Evolutionary conservation across 2,888 invertebrate species (phyloP).

Genomic region (Noctua comes): DNA sequence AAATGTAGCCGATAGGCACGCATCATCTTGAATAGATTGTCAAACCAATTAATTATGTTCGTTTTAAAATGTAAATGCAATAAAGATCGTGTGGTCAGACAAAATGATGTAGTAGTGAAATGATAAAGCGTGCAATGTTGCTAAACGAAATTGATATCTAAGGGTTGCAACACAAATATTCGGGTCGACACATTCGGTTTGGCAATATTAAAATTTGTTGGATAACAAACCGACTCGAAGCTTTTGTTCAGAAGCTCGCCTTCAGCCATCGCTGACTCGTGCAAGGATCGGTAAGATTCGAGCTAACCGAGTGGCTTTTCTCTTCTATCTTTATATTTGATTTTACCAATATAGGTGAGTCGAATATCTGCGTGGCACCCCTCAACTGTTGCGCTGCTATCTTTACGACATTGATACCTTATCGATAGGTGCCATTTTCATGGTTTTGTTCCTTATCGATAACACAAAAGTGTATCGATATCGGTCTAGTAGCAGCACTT

Average conservation of each 20-base stretch:
- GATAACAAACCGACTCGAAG: too few relatives aligned
- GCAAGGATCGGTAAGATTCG: neutral
- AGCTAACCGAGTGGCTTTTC: neutral
- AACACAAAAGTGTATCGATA: slow-evolving; percentile 14
- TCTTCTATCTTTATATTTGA: neutral
- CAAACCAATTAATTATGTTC: neutral
- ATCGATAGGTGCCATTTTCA: neutral
- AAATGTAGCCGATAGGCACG: slow-evolving; percentile 1
- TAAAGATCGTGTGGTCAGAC: slow-evolving; percentile 10
- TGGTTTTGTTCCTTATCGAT: neutral
- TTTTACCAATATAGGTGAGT: neutral
- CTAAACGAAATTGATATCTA: slow-evolving; percentile 33
- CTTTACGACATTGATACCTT: neutral
- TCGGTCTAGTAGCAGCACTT: slow-evolving; percentile 15
- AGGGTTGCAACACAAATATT: neutral
- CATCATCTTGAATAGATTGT: neutral
- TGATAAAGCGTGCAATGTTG: slow-evolving; percentile 52
- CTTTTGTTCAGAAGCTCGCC: too few relatives aligned
- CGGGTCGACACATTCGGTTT: neutral
- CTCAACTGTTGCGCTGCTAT: slow-evolving; percentile 17
- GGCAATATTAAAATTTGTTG: too few relatives aligned
- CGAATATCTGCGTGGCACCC: neutral
- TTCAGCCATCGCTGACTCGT: neutral
- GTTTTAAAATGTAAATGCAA: neutral
- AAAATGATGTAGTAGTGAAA: slow-evolving; percentile 43